Percentiles rank a stretch among this genome's conserved stretches.
Conservation (phyloP, 2,888 invertebrate genomes). For the Lagria hirta region DNA sequence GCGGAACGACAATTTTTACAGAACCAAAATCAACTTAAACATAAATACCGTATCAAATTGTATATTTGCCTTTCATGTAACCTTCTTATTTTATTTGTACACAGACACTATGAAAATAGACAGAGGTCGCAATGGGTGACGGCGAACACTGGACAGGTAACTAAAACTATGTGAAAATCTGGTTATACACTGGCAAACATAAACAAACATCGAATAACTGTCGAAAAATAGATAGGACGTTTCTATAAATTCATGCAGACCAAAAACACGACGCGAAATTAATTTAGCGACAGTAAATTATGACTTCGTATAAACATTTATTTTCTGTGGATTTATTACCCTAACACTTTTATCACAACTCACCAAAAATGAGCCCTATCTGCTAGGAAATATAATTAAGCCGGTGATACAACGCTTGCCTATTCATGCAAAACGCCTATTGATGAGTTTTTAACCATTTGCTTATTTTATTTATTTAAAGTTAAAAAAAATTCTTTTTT, state of each 20-base stretch:
- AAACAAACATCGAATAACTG: conserved; percentile 37
- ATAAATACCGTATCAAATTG: conserved; percentile 17
- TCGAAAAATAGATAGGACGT: conserved; percentile 37
- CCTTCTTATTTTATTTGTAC: conserved; percentile 27
- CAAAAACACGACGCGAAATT: conserved; percentile 28
- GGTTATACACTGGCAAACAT: conserved; percentile 32
- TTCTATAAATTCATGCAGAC: conserved; percentile 30
- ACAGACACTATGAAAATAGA: conserved; percentile 28
- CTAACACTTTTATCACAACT: conserved; percentile 18
- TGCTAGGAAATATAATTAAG: too few relatives aligned
- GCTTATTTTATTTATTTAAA: too few relatives aligned
- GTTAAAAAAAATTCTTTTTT: too few relatives aligned
- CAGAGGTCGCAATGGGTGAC: conserved; percentile 28
- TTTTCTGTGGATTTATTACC: conserved; percentile 28
- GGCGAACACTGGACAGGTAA: conserved; percentile 35
- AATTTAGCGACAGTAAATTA: conserved; percentile 31
- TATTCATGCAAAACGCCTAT: too few relatives aligned
- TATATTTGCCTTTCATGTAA: conserved; percentile 24
- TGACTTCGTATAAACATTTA: conserved; percentile 29
- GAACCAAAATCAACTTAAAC: conserved; percentile 10
- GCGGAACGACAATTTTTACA: conserved; percentile 16
- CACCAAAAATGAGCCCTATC: conserved; percentile 9
- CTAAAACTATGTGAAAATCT: conserved; percentile 30
- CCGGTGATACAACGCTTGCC: too few relatives aligned
- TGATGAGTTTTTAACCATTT: too few relatives aligned